Conservation (phyloP, 2,113 vertebrate species). For the Neomonachus schauinslandi region DNA sequence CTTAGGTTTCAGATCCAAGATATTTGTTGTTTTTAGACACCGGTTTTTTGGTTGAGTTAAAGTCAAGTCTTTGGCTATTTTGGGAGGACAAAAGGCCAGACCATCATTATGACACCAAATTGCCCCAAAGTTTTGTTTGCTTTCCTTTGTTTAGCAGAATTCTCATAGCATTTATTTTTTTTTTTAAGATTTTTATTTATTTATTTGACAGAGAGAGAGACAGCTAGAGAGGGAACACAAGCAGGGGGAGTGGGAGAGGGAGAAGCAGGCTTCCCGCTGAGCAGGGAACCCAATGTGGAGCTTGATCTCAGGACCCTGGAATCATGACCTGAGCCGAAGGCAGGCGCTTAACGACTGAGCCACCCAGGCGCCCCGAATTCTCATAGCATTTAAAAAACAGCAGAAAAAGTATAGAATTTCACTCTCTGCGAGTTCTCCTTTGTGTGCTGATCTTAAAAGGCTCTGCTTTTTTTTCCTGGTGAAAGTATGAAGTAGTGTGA, state of each 20-base stretch:
- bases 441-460: not conserved
- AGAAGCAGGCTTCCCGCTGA: too few relatives aligned
- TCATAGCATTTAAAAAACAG: not conserved
- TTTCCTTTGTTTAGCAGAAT: not conserved
- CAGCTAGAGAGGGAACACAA: too few relatives aligned
- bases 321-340: too few relatives aligned
- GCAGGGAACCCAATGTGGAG: too few relatives aligned
- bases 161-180: not conserved
- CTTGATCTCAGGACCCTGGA: too few relatives aligned
- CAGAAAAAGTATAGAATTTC: not conserved
- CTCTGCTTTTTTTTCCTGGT: not conserved
- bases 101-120: not conserved
- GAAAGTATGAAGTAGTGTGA: not conserved
- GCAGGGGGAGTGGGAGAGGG: too few relatives aligned
- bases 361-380: not conserved
- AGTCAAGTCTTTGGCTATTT: constrained; percentile 7
- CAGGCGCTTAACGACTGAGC: too few relatives aligned
- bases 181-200: too few relatives aligned
- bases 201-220: too few relatives aligned
- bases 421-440: not conserved
- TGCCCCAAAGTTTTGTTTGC: not conserved
- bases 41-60: not conserved
- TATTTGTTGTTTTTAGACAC: not conserved
- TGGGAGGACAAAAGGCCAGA: not conserved
- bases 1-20: not conserved